Evolutionary conservation across 2,797 vertebrate genomes (phyloP).

Genomic region (Benthosema pterotum): DNA sequence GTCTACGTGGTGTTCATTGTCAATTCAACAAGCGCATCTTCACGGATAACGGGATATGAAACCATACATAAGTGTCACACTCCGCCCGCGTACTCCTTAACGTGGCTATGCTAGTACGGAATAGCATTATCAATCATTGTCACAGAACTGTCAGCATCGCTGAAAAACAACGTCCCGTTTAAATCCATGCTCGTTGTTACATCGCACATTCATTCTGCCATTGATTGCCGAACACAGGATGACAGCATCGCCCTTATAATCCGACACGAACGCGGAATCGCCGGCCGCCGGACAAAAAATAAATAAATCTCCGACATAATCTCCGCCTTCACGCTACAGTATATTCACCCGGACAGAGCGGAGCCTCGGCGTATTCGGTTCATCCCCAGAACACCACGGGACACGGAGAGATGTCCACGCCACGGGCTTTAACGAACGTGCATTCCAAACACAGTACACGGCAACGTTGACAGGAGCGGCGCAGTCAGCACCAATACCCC

Average conservation of each 20-base stretch:
- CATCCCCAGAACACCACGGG: constrained; percentile 22
- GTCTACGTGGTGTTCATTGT: no score
- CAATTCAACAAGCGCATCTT: background rate
- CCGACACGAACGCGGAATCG: constrained; percentile 45
- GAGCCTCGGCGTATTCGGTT: constrained; percentile 3
- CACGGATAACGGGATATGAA: constrained; percentile 22
- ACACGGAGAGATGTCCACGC: no score
- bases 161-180: background rate
- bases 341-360: background rate
- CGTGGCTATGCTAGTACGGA: background rate
- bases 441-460: constrained; percentile 37
- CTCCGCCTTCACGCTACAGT: background rate
- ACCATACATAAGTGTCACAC: background rate
- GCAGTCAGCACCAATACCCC: no score
- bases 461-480: constrained; percentile 41
- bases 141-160: background rate
- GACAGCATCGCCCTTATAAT: constrained; percentile 35
- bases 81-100: constrained; percentile 23
- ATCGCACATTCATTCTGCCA: background rate
- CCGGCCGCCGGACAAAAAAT: background rate
- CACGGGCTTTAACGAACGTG: constrained; percentile 14
- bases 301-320: background rate
- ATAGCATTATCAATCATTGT: background rate
- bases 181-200: background rate
- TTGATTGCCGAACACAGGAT: background rate